A percentile compares a stretch with the other conserved stretches of the same genome.
These are phyloP conservation scores for Cataglyphis altisquamis DNA, from an alignment of 2,888 invertebrate species.

Conservation along the genomic window DNA sequence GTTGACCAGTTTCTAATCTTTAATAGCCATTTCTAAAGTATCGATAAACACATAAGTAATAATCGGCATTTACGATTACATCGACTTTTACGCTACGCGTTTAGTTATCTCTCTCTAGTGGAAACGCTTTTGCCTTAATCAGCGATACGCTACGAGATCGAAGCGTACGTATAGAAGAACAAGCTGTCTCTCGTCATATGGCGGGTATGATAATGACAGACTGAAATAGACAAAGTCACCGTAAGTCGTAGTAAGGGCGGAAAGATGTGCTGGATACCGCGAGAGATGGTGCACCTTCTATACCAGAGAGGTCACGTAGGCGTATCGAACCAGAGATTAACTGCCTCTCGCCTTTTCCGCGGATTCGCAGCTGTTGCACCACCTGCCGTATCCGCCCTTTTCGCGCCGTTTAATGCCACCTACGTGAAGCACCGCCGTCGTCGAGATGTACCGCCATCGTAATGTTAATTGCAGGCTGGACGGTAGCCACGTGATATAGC, in stretches of 20 bases:
- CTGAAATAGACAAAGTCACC: conserved; percentile 50
- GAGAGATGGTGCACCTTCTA: conserved; percentile 38
- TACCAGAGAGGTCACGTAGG: conserved; percentile 69
- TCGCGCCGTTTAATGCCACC: conserved; percentile 79
- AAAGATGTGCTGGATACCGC: conserved; percentile 28
- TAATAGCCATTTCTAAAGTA: not conserved
- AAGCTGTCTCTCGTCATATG: conserved; percentile 22
- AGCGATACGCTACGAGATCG: not conserved
- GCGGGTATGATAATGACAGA: conserved; percentile 20
- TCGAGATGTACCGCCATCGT: conserved; percentile 59
- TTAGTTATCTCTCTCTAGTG: not conserved
- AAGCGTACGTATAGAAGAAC: conserved; percentile 10
- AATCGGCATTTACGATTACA: not conserved
- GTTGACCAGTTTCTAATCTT: conserved; percentile 11
- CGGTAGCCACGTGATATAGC: conserved; percentile 48
- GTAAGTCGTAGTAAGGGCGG: conserved; percentile 21
- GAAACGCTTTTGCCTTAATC: not conserved
- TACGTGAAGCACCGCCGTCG: conserved; percentile 68
- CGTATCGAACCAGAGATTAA: conserved; percentile 75
- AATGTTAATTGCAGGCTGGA: conserved; percentile 66
- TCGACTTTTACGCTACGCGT: not conserved
- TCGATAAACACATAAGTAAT: not conserved
- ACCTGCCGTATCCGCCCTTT: conserved; percentile 82
- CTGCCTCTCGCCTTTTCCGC: conserved; percentile 74
- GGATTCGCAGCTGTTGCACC: conserved; percentile 80